Base-by-base conservation (phyloP, 2,113 vertebrate genomes). In the Rhipidura dahli region DNA sequence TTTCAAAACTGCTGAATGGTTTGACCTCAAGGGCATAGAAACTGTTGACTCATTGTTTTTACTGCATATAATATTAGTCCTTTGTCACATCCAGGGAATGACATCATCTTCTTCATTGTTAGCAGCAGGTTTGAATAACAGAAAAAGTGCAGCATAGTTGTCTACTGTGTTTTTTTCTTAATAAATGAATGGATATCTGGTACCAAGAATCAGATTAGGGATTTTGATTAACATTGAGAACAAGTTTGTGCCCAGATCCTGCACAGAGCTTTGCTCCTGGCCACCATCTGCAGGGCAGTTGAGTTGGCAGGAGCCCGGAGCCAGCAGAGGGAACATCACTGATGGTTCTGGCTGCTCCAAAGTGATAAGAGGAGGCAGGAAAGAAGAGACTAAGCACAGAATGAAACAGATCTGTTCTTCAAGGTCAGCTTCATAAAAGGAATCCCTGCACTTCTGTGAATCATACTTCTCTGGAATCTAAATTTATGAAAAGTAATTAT, bases 41-140 rank as follows among this genome's bases (percentile, higher is more conserved):
- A 97, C 95, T 97, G 97, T 97, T 97, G 96, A 97, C 93, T 97
- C 96, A 97, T 97, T 97, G 96, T 97, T 97, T 97, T 97, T 95
- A 95, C 92, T 96, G 95, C 96, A 95, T 96, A 93, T 97, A 96
- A 96, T 97, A 96, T 97, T 94, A 95, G 94, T 93, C 85, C 96
- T 97, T 96, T 97, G 96, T 97, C 96, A 97, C 96, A 96, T 97
- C 94, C 95, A 96, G 80, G 92, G 96, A 94, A 96, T 97, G 94
- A 97, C 97, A 97, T 97, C 91, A 97, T 96, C 91, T 84, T 94
- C 94, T 93, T 95, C 94, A 93, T 96, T 97, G 83, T 96, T 95
- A 95, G 91, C 84, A 92, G 95, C 96, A 96, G 96, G 96, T 97
- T 76, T 96, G 93, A 88, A 93, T 94, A 96, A 95, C 33, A 96